Evolutionary conservation across 2,888 invertebrate species (phyloP), one percentile per base, ranked within the genome.

Genomic region (Pheosia gnoma): DNA sequence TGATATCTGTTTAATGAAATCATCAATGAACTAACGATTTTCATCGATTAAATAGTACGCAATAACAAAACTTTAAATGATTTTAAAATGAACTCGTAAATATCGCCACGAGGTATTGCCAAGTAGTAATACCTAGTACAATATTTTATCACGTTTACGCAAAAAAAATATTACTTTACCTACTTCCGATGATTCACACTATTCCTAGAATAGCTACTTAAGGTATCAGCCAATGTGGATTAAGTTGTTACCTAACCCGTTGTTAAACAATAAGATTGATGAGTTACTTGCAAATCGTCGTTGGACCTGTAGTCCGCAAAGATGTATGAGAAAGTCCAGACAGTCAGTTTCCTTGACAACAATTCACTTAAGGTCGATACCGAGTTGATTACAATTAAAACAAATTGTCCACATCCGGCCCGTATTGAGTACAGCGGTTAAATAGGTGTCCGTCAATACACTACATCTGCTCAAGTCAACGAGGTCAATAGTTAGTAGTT

Each of bases 321-420:
- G 36, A 38, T 55, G 55, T n/a, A 55, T 9, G 49, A 68, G 69
- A 70, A 72, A 74, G 67, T 59, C 54, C 60, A 70, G 59, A 60
- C 62, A 63, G 56, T 59, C 41, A 60, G 66, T 63, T 69, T 74
- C 70, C 70, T 74, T 67, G 66, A 60, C 63, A 63, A 66, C 59
- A 51, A 72, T 68, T 67, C 63, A 74, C 70, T 66, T 72, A 77
- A 80, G 75, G 75, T 74, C 77, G 52, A 69, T 80, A 80, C 75
- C 57, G 75, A 82, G 83, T 81, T 79, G 75, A 75, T 79, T 81
- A 85, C 84, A 89, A 89, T 89, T 90, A 90, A 86, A 85, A 80
- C 86, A 87, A 92, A 93, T 92, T 92, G 90, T 79, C 82, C 74
- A 85, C 91, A 90, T 93, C 93, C 92, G 90, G 89, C 79, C 82